Base-by-base conservation (phyloP, 2,888 invertebrate genomes). In the Himalopsyche japonica region DNA sequence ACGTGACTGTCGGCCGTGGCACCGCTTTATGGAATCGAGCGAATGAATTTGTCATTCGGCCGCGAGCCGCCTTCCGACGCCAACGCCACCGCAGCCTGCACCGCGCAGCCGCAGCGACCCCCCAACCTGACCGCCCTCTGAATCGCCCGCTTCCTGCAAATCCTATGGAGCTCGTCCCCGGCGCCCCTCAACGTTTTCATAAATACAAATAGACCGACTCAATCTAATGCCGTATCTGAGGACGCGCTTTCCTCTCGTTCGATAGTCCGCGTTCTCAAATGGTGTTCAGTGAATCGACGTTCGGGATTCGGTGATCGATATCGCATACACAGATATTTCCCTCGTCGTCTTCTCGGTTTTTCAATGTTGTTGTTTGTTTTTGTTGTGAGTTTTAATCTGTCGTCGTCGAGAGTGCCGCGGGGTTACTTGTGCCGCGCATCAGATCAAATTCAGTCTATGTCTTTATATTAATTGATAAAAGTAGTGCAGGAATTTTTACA, bases 1-100 rank as follows among this genome's bases (percentile, higher is more conserved):
- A 97, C 97, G 97, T 97, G 97, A 97, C 96, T 96, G 95, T 91
- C 91, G 91, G 91, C 91, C 88, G 88, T 87, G 87, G 86, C 87
- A 87, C 87, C 76, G 84, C 49, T 83, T 84, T 85, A 85, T 86
- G 85, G 86, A 86, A 86, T 82, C 79, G 82, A 86, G 86, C 86
- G 86, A 87, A 87, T 86, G 86, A 87, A 85, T 88, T 87, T 87
- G 89, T 89, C 89, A 88, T 88, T 89, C 88, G 89, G 90, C 91
- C 91, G 91, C 91, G 90, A 88, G 87, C 87, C 86, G 87, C 86
- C 86, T 80, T 85, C 83, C 85, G 86, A 86, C 86, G 84, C 87
- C 89, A 89, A 84, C 85, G 87, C 86, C 84, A 85, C 87, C 86
- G 86, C 86, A 76, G 43, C 43, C 43, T 43, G 43, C 43, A 43